These are phyloP conservation scores for Brevimyrus niger DNA, from an alignment of 2,113 vertebrate genomes.

Conservation along the genomic window DNA sequence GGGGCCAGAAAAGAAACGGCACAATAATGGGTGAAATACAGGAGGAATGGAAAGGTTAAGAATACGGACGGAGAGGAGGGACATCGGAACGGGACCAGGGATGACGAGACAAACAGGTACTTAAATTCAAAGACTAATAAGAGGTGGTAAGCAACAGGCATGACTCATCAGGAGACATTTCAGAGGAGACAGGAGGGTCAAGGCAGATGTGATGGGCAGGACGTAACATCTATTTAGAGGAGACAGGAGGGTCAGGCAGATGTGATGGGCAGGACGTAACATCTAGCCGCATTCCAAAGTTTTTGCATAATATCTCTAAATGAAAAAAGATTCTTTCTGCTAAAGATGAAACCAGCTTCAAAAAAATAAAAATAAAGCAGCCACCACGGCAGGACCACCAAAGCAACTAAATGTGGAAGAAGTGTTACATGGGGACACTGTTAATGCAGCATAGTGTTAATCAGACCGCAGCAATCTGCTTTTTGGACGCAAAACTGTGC, in stretches of 20 bases:
- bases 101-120: not conserved
- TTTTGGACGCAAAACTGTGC: constrained; percentile 24
- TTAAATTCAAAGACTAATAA: not conserved
- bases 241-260: not conserved
- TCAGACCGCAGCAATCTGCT: constrained; percentile 1
- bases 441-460: not conserved
- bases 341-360: not conserved
- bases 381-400: not conserved
- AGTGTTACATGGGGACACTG: not conserved
- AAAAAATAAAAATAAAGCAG: not conserved
- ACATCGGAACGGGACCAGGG: not conserved
- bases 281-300: not conserved
- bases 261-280: not conserved
- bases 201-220: not conserved
- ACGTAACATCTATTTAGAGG: not conserved
- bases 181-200: not conserved
- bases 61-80: not conserved
- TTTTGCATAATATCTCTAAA: not conserved
- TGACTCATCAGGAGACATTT: not conserved
- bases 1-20: not conserved
- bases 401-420: not conserved
- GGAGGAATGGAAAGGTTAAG: not conserved
- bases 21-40: not conserved
- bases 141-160: not conserved
- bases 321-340: not conserved